A percentile compares a stretch with the other conserved stretches of the same genome.
These are phyloP conservation scores for Sympetrum striolatum DNA, from an alignment of 2,888 invertebrate genomes.

Conservation along the genomic window DNA sequence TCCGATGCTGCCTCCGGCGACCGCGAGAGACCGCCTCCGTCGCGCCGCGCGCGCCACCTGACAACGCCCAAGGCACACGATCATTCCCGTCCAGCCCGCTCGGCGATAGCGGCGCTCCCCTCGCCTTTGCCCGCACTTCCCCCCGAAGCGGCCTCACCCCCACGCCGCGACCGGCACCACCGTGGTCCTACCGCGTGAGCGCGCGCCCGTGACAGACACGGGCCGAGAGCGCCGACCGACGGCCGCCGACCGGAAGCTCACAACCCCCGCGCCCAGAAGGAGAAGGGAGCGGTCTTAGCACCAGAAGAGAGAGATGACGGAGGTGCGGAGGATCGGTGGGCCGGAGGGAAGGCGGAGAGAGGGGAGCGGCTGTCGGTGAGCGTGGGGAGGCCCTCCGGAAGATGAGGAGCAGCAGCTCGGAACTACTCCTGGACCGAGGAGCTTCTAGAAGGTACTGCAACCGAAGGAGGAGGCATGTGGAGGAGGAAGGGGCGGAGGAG, in stretches of 20 bases:
- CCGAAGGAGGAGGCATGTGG: not conserved
- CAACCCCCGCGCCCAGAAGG: not conserved
- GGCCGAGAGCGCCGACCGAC: not conserved
- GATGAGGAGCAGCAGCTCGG: slow-evolving; percentile 79
- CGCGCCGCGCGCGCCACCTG: slow-evolving; percentile 33
- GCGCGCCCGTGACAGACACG: not conserved
- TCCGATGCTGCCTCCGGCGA: not conserved
- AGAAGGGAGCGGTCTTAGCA: not conserved
- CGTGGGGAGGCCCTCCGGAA: slow-evolving; percentile 52
- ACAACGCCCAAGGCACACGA: slow-evolving; percentile 18
- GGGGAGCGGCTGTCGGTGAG: slow-evolving; percentile 54
- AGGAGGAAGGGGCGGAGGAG: slow-evolving; percentile 51
- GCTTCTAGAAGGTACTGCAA: slow-evolving; percentile 9
- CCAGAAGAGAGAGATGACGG: not conserved
- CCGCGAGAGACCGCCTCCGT: slow-evolving; percentile 29
- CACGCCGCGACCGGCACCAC: slow-evolving; percentile 15
- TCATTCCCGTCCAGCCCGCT: slow-evolving; percentile 36
- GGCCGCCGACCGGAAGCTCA: not conserved
- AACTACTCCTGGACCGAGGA: slow-evolving; percentile 72
- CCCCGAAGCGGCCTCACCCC: not conserved
- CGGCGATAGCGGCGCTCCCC: slow-evolving; percentile 13
- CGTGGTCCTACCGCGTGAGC: slow-evolving; percentile 6
- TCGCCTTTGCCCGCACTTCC: not conserved
- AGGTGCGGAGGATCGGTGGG: not conserved
- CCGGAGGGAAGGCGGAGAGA: not conserved